A percentile compares a stretch with the other conserved stretches of the same genome.
These are phyloP conservation scores for Semnornis frantzii DNA, from an alignment of 2,113 vertebrate genomes.

Conservation along the genomic window DNA sequence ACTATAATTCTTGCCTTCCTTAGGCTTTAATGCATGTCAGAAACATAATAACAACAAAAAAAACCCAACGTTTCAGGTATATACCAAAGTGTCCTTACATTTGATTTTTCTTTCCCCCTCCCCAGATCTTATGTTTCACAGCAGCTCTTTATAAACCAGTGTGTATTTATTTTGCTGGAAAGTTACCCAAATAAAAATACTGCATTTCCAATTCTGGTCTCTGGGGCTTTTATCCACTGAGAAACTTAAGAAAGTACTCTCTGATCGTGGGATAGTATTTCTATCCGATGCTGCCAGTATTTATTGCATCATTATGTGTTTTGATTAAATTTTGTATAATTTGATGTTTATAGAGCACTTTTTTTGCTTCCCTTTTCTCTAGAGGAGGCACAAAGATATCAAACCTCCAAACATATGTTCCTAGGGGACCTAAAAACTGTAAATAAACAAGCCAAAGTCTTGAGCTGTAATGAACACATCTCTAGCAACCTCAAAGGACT, in stretches of 20 bases:
- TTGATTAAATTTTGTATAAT: background rate
- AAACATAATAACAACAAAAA: background rate
- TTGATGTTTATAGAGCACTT: background rate
- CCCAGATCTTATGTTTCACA: background rate
- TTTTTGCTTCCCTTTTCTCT: background rate
- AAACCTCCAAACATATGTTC: background rate
- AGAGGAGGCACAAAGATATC: background rate
- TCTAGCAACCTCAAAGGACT: background rate
- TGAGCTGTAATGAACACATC: slow-evolving; percentile 24
- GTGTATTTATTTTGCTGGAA: slow-evolving; percentile 26
- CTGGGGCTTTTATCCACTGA: slow-evolving; percentile 6
- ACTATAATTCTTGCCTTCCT: background rate
- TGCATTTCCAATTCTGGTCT: slow-evolving; percentile 14
- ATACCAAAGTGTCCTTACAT: background rate
- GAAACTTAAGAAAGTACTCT: background rate
- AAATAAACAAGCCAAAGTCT: slow-evolving; percentile 6
- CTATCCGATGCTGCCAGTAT: background rate
- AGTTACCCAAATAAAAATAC: slow-evolving; percentile 4
- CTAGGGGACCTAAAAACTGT: background rate
- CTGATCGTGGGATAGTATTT: background rate
- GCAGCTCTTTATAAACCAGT: background rate
- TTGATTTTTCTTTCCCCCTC: background rate
- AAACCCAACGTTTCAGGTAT: background rate
- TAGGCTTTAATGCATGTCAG: background rate
- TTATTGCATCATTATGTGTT: background rate